Percentiles rank a stretch among this genome's conserved stretches.
phyloP scores from a whole-genome alignment of 2,797 vertebrate genomes.

The Sebastes taczanowskii region DNA sequence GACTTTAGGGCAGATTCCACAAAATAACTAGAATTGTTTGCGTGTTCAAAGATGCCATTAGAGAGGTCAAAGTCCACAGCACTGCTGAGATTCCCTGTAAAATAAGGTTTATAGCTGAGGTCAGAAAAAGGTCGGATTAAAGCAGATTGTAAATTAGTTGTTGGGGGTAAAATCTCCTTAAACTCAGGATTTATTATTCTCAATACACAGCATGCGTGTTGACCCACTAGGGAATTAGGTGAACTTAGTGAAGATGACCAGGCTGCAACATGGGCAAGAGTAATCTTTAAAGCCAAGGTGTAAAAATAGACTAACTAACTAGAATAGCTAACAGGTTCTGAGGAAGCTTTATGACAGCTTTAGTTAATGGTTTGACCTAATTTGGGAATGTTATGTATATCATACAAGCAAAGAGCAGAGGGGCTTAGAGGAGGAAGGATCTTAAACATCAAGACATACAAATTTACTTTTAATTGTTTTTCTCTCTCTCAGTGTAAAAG shows the following conservation, averaged over 20 bases:
- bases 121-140: conserved; percentile 5
- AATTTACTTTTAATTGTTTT: neutral
- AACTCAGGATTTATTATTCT: neutral
- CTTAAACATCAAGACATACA: neutral
- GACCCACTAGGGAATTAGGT: conserved; percentile 17
- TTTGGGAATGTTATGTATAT: conserved; percentile 28
- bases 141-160: conserved; percentile 3
- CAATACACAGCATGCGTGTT: neutral
- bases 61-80: neutral
- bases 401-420: neutral
- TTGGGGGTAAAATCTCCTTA: conserved; percentile 18
- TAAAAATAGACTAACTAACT: conserved; percentile 53
- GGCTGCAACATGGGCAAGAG: neutral
- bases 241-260: conserved; percentile 6
- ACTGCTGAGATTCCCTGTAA: neutral
- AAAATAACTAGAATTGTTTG: neutral
- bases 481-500: conserved; percentile 21
- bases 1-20: neutral
- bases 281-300: conserved; percentile 58
- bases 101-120: neutral
- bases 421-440: neutral
- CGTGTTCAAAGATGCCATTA: neutral
- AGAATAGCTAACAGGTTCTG: conserved; percentile 47
- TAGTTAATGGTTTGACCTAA: conserved; percentile 22
- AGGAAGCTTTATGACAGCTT: conserved; percentile 17